A percentile compares a stretch with the other conserved stretches of the same genome.
Conservation (phyloP, 1,140 invertebrate genomes). For the Chironomus striatipennis region DNA sequence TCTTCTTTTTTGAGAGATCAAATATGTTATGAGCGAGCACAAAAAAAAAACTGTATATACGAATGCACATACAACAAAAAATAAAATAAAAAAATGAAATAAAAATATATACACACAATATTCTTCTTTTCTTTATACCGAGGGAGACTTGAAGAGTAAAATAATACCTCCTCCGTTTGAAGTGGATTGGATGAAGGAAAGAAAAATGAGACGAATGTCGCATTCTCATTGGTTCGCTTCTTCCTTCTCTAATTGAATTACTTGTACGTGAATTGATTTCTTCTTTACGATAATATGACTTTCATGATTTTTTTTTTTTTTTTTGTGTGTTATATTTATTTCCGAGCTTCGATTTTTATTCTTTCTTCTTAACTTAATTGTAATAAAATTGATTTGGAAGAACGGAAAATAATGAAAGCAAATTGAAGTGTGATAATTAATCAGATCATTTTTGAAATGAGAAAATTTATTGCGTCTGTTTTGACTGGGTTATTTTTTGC, state of each 20-base stretch:
- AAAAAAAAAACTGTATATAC: neutral
- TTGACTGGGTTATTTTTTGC: no score
- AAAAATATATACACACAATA: neutral
- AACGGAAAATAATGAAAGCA: neutral
- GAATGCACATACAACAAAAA: neutral
- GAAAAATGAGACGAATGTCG: neutral
- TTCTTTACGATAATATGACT: neutral
- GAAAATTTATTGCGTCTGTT: no score
- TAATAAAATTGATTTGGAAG: neutral
- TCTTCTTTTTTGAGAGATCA: constrained; percentile 13
- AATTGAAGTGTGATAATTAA: constrained; percentile 1
- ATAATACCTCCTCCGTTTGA: neutral
- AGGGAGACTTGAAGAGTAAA: no score
- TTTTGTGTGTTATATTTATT: no score
- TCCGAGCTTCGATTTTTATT: neutral
- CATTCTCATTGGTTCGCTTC: neutral
- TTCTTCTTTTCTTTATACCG: no score
- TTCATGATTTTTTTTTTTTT: neutral
- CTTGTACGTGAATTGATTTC: neutral
- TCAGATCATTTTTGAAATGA: no score
- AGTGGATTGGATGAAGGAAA: neutral
- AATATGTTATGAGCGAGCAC: neutral
- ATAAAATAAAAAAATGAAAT: neutral
- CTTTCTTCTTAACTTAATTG: neutral
- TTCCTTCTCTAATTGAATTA: neutral